Evolutionary conservation across 2,113 vertebrate species (phyloP), one percentile per base, ranked within the genome.

Genomic region (Donacobius atricapilla): DNA sequence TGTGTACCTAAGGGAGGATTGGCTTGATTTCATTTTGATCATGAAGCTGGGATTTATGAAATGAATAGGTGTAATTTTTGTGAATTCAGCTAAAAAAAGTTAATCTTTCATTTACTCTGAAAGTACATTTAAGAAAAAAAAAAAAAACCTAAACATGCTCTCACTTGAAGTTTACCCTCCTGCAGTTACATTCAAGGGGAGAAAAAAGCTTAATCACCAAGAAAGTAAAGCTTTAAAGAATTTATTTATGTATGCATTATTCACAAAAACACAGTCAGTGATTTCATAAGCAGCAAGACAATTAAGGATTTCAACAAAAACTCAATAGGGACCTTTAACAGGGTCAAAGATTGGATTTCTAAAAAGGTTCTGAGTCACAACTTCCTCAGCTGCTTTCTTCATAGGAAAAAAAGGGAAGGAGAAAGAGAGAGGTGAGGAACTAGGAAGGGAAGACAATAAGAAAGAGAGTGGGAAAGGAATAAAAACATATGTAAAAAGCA

Each of bases 291-390:
- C 63, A 92, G 83, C 6, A 23, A 95, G 88, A 24, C 13, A 56
- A 79, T 95, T 86, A 91, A 77, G 18, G 31, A 90, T 79, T 83
- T 83, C 83, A 95, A 68, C 53, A 75, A 77, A 89, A 87, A 82
- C 47, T 60, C 15, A 61, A n/a, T 9, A 57, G 75, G n/a, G 20
- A 13, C 16, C 3, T 28, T 66, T 44, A 83, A 39, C 7, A 87
- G 42, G 81, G 50, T 58, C 25, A 71, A 82, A 94, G 64, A 31
- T 30, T 87, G 19, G 48, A 73, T 54, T 91, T 91, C n/a, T 86
- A 70, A 54, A 94, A 89, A 76, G 39, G 64, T 44, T 95, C 33
- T 70, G n/a, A 94, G 42, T 65, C 85, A 93, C 31, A 83, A 24
- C 35, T 81, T 25, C 9, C 39, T 39, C 18, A 78, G 44, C 4